Percentiles rank a stretch among this genome's conserved stretches.
Conservation (phyloP, 2,113 vertebrate species). For the Pseudonaja textilis region DNA sequence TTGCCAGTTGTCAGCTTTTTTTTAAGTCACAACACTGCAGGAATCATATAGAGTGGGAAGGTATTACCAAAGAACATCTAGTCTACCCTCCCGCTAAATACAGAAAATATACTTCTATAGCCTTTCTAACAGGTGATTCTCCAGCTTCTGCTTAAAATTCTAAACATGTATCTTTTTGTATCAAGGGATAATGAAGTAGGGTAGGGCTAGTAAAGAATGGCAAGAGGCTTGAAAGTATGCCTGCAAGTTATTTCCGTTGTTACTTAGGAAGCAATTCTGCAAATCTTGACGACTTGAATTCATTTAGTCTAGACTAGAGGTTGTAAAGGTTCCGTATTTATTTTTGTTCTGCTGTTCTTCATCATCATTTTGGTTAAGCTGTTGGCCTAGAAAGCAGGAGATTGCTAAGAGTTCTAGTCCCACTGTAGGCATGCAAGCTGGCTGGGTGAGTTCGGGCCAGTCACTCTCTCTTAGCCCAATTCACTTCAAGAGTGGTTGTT, state of each 20-base stretch:
- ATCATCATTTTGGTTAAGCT: neutral
- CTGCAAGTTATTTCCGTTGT: neutral
- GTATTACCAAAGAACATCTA: neutral
- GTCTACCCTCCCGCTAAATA: neutral
- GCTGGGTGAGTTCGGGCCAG: neutral
- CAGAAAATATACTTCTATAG: neutral
- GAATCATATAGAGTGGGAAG: neutral
- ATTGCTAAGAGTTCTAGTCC: neutral
- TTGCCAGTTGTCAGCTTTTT: neutral
- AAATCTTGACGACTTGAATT: neutral
- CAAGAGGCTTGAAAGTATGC: neutral
- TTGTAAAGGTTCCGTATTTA: neutral
- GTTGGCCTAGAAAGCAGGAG: neutral
- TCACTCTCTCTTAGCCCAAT: neutral
- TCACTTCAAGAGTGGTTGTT: neutral
- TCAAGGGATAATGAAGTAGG: neutral
- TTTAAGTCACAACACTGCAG: neutral
- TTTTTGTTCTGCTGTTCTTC: neutral
- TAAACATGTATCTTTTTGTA: neutral
- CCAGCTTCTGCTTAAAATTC: neutral
- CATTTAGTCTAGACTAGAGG: neutral
- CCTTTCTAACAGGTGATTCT: neutral
- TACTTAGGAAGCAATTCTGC: neutral
- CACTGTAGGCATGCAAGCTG: neutral
- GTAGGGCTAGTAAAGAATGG: neutral